Conservation (phyloP, 2,797 vertebrate species). For the Agapornis canus region DNA sequence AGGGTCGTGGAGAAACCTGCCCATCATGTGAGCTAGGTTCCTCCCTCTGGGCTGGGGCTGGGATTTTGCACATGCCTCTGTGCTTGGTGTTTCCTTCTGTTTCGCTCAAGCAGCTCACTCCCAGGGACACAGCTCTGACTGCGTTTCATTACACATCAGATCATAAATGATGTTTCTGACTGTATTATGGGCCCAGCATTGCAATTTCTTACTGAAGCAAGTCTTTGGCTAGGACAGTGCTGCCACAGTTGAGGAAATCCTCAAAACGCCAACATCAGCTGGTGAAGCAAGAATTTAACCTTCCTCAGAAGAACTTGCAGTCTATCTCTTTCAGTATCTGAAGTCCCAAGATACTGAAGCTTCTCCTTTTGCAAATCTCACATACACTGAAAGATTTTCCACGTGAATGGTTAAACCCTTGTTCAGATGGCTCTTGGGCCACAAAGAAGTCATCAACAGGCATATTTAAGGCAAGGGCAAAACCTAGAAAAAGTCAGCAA, state of each 20-base stretch:
- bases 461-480: neutral
- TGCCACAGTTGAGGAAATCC: neutral
- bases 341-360: neutral
- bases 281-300: neutral
- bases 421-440: neutral
- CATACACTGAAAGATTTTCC: rapidly evolving
- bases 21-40: neutral
- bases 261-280: neutral
- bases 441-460: neutral
- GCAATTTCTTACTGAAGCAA: neutral
- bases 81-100: neutral
- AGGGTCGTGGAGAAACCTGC: neutral
- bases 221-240: neutral
- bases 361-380: neutral
- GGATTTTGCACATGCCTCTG: neutral
- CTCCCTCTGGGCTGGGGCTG: neutral
- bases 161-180: neutral
- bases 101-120: neutral
- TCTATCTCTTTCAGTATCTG: neutral
- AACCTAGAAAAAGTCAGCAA: neutral
- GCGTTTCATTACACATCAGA: neutral
- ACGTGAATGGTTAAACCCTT: neutral
- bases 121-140: neutral
- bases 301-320: neutral
- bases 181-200: neutral